These are phyloP conservation scores for Drosophila algonquin DNA, from an alignment of 2,888 invertebrate species.

Conservation along the genomic window DNA sequence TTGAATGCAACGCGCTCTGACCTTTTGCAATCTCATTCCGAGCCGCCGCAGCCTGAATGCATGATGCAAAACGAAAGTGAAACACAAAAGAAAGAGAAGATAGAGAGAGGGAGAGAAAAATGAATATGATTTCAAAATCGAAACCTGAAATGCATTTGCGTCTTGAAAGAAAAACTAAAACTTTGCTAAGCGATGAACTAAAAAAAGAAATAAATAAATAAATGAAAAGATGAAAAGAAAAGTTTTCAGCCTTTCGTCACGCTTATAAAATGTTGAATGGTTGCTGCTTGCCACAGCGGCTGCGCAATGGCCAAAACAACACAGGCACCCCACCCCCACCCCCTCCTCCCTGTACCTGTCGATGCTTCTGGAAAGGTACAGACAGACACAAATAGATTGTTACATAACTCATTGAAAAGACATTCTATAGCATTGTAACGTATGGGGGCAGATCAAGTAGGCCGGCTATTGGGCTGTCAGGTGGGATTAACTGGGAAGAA, in stretches of 20 bases:
- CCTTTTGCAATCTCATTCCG: constrained; percentile 33
- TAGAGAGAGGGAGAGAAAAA: background rate
- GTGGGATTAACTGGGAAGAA: too few relatives aligned
- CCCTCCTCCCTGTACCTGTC: too few relatives aligned
- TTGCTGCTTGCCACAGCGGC: constrained; percentile 26
- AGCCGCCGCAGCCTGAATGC: background rate
- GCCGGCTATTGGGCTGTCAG: too few relatives aligned
- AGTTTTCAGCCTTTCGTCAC: constrained; percentile 61
- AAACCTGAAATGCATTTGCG: constrained; percentile 73
- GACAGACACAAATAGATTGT: too few relatives aligned
- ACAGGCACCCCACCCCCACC: background rate
- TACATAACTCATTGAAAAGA: too few relatives aligned
- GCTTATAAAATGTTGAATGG: constrained; percentile 59
- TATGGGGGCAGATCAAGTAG: too few relatives aligned
- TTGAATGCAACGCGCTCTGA: constrained; percentile 35
- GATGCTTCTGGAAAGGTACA: too few relatives aligned
- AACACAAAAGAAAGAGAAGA: constrained; percentile 18
- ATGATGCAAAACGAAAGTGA: constrained; percentile 45
- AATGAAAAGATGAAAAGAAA: constrained; percentile 48
- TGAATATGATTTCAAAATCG: constrained; percentile 25
- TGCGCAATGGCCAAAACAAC: constrained; percentile 34
- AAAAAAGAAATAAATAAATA: constrained; percentile 34
- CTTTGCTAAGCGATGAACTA: constrained; percentile 50
- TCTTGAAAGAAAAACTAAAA: constrained; percentile 49
- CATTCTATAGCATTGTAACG: too few relatives aligned